Evolutionary conservation across 2,797 vertebrate species (phyloP).

Genomic region (Epinephelus awoara): DNA sequence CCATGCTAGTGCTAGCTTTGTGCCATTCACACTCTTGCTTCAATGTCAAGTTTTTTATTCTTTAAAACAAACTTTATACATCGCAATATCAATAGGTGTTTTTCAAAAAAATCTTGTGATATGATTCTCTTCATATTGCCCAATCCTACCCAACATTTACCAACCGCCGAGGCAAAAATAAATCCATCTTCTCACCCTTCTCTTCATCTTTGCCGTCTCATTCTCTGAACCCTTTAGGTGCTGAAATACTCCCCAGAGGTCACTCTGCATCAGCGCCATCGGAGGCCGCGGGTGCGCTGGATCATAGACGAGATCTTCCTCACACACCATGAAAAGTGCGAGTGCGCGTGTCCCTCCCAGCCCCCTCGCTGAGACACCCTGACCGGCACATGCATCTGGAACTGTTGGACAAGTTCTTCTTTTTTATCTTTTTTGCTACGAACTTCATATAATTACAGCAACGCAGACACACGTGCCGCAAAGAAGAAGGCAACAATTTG

Average conservation of each 20-base stretch:
- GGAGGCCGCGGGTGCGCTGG: constrained; percentile 87
- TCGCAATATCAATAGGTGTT: background rate
- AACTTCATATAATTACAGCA: constrained; percentile 61
- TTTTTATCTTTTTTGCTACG: constrained; percentile 56
- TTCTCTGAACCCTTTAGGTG: constrained; percentile 85
- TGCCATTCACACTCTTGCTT: background rate
- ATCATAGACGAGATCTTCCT: constrained; percentile 93
- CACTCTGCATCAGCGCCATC: constrained; percentile 69
- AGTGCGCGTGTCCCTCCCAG: constrained; percentile 92
- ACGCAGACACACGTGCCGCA: constrained; percentile 53
- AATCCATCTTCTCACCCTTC: background rate
- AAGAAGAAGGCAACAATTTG: constrained; percentile 37
- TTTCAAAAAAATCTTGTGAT: no score
- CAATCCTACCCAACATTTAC: no score
- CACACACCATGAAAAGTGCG: constrained; percentile 94
- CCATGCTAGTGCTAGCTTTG: constrained; percentile 12
- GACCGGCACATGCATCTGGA: constrained; percentile 32
- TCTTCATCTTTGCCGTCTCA: background rate
- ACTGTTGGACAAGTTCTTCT: constrained; percentile 51
- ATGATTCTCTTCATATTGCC: no score
- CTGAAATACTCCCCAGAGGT: constrained; percentile 91
- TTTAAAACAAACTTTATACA: constrained; percentile 1
- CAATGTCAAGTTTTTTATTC: background rate
- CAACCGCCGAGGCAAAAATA: no score
- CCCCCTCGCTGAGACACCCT: constrained; percentile 91